These are phyloP conservation scores for Phenganax stokvisi DNA, from an alignment of 92 coral and sea anemone species.

Conservation along the genomic window DNA sequence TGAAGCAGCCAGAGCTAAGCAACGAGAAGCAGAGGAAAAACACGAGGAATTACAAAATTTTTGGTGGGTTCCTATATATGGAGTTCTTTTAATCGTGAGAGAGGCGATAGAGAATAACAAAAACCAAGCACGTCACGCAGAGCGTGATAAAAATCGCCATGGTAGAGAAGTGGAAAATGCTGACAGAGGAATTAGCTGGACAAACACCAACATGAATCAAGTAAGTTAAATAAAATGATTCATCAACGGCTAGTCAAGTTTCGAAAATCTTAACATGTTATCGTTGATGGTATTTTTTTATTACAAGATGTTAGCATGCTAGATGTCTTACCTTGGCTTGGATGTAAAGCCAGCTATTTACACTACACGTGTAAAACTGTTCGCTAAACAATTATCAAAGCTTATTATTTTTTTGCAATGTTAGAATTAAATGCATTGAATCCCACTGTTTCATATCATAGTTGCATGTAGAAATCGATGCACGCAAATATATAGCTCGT, in stretches of 20 bases:
- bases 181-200: slow-evolving; percentile 22
- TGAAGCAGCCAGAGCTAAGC: slow-evolving; percentile 18
- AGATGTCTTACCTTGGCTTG: no score
- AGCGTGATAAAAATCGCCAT: slow-evolving; percentile 32
- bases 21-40: slow-evolving; percentile 32
- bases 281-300: background rate
- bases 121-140: slow-evolving; percentile 39
- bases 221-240: slow-evolving; percentile 7
- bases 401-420: no score
- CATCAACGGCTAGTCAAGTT: background rate
- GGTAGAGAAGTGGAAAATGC: slow-evolving; percentile 39
- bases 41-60: slow-evolving; percentile 1
- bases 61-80: slow-evolving; percentile 53
- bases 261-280: background rate
- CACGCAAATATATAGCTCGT: no score
- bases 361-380: no score
- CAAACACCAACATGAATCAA: slow-evolving; percentile 26
- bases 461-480: no score
- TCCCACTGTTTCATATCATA: no score
- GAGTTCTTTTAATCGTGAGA: slow-evolving; percentile 17
- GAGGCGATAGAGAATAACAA: slow-evolving; percentile 38
- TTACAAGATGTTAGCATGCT: no score
- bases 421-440: no score
- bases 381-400: no score
- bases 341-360: no score